Evolutionary conservation across 2,113 vertebrate species (phyloP).

Genomic region (Bubo blakistoni): DNA sequence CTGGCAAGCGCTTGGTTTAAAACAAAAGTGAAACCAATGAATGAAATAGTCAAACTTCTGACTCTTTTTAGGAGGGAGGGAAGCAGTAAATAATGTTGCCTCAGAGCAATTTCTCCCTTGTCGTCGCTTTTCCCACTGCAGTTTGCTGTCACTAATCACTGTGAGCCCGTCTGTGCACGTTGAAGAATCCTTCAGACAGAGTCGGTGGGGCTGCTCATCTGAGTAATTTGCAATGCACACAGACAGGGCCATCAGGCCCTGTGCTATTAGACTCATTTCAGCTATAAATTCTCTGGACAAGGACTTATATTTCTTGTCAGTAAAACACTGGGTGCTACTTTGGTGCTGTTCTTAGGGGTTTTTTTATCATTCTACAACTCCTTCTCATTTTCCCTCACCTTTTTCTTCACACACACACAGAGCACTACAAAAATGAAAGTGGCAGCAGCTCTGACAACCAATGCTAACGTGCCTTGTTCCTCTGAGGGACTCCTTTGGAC

Average conservation of each 20-base stretch:
- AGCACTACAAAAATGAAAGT: background rate
- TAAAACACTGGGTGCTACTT: background rate
- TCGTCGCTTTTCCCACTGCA: background rate
- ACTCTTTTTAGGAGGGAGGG: background rate
- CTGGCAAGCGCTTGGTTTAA: background rate
- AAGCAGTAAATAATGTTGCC: constrained; percentile 2
- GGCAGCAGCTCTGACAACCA: background rate
- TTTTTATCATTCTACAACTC: background rate
- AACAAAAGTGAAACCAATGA: background rate
- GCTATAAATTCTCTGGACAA: background rate
- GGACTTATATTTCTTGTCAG: background rate
- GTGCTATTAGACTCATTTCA: background rate
- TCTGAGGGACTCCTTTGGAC: background rate
- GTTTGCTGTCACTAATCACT: background rate
- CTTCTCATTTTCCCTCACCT: background rate
- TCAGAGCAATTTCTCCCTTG: constrained; percentile 1
- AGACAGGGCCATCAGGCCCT: background rate
- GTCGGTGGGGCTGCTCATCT: background rate
- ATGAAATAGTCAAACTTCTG: background rate
- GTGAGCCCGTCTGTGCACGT: background rate
- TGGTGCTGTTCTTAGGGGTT: background rate
- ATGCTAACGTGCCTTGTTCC: background rate
- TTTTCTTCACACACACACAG: background rate
- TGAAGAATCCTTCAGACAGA: background rate
- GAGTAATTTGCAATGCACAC: background rate